Conservation (phyloP, 2,113 vertebrate species). For the Planiliza haematocheilus region DNA sequence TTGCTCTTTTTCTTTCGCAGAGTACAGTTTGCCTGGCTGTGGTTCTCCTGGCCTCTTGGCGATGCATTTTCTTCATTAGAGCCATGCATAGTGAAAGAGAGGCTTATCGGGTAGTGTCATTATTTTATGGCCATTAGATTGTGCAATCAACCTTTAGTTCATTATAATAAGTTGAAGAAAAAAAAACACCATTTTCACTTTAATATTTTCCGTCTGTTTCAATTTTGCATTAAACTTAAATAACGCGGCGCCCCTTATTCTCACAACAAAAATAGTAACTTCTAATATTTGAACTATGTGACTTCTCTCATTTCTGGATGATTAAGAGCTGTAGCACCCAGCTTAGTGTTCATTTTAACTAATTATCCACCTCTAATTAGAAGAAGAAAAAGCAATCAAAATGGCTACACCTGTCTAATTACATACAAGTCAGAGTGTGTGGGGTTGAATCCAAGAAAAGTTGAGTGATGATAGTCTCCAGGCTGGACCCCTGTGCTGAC, state of each 20-base stretch:
- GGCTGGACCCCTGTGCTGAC: slow-evolving; percentile 66
- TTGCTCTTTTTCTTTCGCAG: too few relatives aligned
- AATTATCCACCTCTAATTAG: slow-evolving; percentile 78
- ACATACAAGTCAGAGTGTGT: slow-evolving; percentile 74
- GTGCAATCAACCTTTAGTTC: too few relatives aligned
- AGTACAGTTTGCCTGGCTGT: too few relatives aligned
- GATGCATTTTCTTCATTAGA: too few relatives aligned
- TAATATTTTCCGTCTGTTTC: background rate
- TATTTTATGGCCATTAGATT: too few relatives aligned
- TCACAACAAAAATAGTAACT: slow-evolving; percentile 3
- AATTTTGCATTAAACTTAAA: slow-evolving; percentile 4
- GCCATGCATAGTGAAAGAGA: too few relatives aligned
- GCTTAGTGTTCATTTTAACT: slow-evolving; percentile 63
- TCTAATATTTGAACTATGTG: slow-evolving; percentile 48
- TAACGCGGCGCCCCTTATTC: slow-evolving; percentile 1
- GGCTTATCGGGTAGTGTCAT: too few relatives aligned
- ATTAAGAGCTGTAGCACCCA: slow-evolving; percentile 43
- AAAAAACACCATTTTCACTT: too few relatives aligned
- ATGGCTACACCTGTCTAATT: slow-evolving; percentile 81
- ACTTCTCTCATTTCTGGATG: slow-evolving; percentile 31
- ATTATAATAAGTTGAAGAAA: background rate
- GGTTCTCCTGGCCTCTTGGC: too few relatives aligned
- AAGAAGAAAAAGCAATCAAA: slow-evolving; percentile 75
- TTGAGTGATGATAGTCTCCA: slow-evolving; percentile 73
- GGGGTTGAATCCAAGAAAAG: slow-evolving; percentile 65